Base-by-base conservation (phyloP, 2,888 invertebrate genomes). In the Eumacrocentrus americanus region DNA sequence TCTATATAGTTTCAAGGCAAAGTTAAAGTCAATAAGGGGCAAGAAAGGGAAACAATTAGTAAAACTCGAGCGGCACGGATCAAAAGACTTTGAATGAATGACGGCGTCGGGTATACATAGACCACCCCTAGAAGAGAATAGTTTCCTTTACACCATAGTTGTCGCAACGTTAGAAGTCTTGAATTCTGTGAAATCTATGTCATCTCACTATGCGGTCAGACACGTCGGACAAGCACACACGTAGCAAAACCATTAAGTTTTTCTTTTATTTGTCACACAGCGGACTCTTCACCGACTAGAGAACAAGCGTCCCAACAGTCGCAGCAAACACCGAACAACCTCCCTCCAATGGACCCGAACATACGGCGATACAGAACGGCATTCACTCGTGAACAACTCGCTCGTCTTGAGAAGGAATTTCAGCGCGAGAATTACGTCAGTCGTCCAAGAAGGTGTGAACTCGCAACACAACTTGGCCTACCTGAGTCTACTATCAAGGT, bases 401-500 rank as follows among this genome's bases (percentile, higher is more conserved):
- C 87, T 0, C 85, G 95, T 11, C 83, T 99, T 55, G 99, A 99
- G 82, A 94, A 95, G 73, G 99, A 99, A 81, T 99, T 98, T 79
- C 89, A 89, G 82, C 91, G 94, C 72, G 99, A 99, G 82, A 98
- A 97, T 81, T 99, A 99, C 82, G 98, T 99, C 0, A 96, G 96
- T 0, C 84, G 98, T 56, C 98, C 98, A 0, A 85, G 95, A 60
- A 84, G 99, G 65, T 96, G 97, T 78, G 98, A 99, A 81, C 83
- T 99, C 37, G 98, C 99, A 0, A 89, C 94, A 0, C 92, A 95
- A 73, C 84, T 99, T 12, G 92, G 93, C 67, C 84, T 99, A 7
- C 97, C 98, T 0, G 99, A 99, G 81, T 94, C 95, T 23, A 99
- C 98, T 1, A 99, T 99, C 69, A 99, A 99, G 91, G 98, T 98